These are phyloP conservation scores for Agrypnus murinus DNA, from an alignment of 2,888 invertebrate genomes.

Conservation along the genomic window DNA sequence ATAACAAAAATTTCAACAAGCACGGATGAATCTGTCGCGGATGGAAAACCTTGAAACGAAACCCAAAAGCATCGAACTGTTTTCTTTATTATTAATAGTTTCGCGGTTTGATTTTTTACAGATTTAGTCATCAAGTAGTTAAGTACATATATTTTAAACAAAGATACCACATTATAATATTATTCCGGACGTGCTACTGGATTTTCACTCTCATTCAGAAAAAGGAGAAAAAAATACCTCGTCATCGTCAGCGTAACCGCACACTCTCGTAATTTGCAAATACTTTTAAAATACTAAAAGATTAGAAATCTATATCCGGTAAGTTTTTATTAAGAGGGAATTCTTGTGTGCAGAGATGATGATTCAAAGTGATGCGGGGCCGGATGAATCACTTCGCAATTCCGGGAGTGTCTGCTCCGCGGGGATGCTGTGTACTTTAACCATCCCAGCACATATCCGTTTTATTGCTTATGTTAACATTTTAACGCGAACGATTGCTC, in stretches of 20 bases:
- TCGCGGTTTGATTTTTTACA: no score
- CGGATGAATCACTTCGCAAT: constrained; percentile 48
- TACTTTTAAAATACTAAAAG: constrained; percentile 7
- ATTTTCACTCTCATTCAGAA: constrained; percentile 2
- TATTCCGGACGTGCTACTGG: constrained; percentile 25
- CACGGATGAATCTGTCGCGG: constrained; percentile 8
- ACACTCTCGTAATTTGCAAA: constrained; percentile 22
- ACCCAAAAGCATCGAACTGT: background rate
- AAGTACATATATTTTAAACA: constrained; percentile 1
- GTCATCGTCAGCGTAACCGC: constrained; percentile 6
- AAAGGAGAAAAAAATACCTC: background rate
- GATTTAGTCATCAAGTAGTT: constrained; percentile 17
- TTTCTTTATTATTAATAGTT: constrained; percentile 20
- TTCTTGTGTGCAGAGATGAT: constrained; percentile 41
- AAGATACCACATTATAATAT: background rate
- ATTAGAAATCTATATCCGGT: constrained; percentile 40
- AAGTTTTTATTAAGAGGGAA: constrained; percentile 31
- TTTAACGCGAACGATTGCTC: constrained; percentile 20
- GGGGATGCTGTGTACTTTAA: constrained; percentile 46
- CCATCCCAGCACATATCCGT: constrained; percentile 26
- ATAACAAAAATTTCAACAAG: background rate
- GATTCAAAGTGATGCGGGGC: constrained; percentile 36
- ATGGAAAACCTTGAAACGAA: constrained; percentile 16
- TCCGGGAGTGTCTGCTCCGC: constrained; percentile 47
- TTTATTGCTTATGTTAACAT: constrained; percentile 33